Evolutionary conservation across 2,888 invertebrate species (phyloP).

Genomic region (Drosophila trichaetosa): DNA sequence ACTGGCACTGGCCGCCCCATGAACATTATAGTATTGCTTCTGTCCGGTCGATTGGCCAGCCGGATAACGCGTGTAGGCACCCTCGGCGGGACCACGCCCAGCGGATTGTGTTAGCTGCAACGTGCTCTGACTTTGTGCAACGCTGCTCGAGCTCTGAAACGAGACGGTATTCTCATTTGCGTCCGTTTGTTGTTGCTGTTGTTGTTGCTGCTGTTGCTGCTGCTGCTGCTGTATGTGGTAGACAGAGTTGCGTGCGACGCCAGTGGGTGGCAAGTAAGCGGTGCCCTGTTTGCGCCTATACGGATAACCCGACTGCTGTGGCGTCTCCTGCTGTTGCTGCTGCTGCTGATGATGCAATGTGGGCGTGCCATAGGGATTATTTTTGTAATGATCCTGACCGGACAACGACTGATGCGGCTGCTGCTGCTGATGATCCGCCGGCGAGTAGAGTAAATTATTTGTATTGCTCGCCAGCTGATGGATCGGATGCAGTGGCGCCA

Average conservation of each 20-base stretch:
- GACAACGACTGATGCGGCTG: conserved; percentile 40
- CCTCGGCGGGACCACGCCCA: conserved; percentile 78
- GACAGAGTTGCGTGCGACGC: conserved; percentile 66
- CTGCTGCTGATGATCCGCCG: conserved; percentile 84
- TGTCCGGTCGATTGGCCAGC: conserved; percentile 34
- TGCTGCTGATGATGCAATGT: conserved; percentile 44
- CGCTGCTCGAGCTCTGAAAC: conserved; percentile 68
- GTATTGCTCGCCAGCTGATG: conserved; percentile 84
- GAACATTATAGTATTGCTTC: conserved; percentile 80
- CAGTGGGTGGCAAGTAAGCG: conserved; percentile 84
- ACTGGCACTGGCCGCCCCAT: conserved; percentile 62
- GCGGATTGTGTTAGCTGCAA: conserved; percentile 64
- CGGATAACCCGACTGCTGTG: conserved; percentile 56
- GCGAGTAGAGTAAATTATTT: conserved; percentile 84
- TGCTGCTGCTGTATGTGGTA: conserved; percentile 76
- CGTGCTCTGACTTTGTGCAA: conserved; percentile 46
- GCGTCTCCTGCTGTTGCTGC: conserved; percentile 61
- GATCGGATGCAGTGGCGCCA: conserved; percentile 83
- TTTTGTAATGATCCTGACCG: conserved; percentile 82
- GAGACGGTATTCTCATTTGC: conserved; percentile 68
- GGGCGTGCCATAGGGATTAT: conserved; percentile 85
- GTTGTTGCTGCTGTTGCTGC: conserved; percentile 42
- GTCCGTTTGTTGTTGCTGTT: conserved; percentile 50
- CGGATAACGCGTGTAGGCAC: conserved; percentile 77
- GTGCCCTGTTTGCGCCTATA: conserved; percentile 81